Percentiles rank a stretch among this genome's conserved stretches.
phyloP scores from a whole-genome alignment of 2,113 vertebrate genomes.

The Xiphias gladius region DNA sequence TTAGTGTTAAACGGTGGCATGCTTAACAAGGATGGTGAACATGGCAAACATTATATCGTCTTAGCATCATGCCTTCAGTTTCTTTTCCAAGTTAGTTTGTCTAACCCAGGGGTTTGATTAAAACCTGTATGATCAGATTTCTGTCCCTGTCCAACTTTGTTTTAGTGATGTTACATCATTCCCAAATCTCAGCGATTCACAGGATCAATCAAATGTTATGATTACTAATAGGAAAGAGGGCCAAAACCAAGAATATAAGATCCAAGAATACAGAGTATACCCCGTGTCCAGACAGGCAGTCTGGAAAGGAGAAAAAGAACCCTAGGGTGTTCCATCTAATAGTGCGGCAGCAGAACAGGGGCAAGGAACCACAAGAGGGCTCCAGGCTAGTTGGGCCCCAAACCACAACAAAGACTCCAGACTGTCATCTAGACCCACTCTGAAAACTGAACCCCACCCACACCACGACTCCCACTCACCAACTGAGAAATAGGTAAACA shows the following conservation, averaged over 20 bases:
- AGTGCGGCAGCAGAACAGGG: slow-evolving; percentile 38
- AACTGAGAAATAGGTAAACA: slow-evolving; percentile 18
- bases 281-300: not conserved
- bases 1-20: too few relatives aligned
- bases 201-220: not conserved
- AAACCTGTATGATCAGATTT: not conserved
- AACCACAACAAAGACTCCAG: slow-evolving; percentile 77
- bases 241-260: not conserved
- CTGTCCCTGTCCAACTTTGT: not conserved
- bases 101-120: not conserved
- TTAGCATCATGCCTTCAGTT: not conserved
- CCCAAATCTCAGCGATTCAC: not conserved
- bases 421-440: slow-evolving; percentile 65
- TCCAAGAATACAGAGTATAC: not conserved
- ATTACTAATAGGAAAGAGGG: not conserved
- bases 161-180: not conserved
- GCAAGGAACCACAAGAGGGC: slow-evolving; percentile 52
- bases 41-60: too few relatives aligned
- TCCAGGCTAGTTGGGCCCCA: slow-evolving; percentile 37
- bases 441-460: slow-evolving; percentile 68
- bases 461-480: slow-evolving; percentile 52
- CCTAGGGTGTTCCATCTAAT: not conserved
- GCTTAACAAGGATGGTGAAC: too few relatives aligned
- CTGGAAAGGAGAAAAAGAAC: not conserved
- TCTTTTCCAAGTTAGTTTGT: not conserved